Evolutionary conservation across 2,888 invertebrate genomes (phyloP), one percentile per base, ranked within the genome.

Genomic region (Parapristionchus giblindavisi): DNA sequence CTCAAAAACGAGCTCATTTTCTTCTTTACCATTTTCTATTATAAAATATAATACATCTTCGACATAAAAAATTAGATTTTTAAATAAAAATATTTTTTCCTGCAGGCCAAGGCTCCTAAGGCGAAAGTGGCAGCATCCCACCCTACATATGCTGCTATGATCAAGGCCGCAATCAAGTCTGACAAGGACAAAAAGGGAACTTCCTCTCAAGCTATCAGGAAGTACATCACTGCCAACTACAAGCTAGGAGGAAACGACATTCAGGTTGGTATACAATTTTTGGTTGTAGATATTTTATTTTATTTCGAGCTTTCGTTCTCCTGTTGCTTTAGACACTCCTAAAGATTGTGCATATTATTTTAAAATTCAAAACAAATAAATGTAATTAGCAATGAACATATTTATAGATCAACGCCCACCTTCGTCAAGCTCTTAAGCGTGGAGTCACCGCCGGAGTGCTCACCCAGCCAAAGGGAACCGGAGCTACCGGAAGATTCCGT

Each of bases 131-230:
- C 74, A 34, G 77, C 78, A 36, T 81, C 88, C 21, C 88, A 87
- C 61, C 88, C 88, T 58, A 84, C 85, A 63, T 90, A 89, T 81
- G 81, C 85, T 27, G 89, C 88, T 71, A 90, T 90, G 90, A 87
- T 90, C 77, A 85, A 86, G 75, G 85, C 86, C 3, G 89, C 89
- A 51, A 83, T 90, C 77, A 82, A 80, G 56, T 78, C 83, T 27
- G 81, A 90, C 76, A 89, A 89, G 79, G 90, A 90, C 72, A 83
- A 89, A 43, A 88, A 88, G 71, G 90, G 90, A 24, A 89, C 89
- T 32, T 89, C 89, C 6, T 85, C 89, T 70, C 89, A 89, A 79
- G 90, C 90, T 29, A 89, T 90, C 77, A 82, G 89, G 73, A 89
- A 90, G 78, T 89, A 89, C 85, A 89, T 90, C 76, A 76, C 86